Base-by-base conservation (phyloP, 2,797 vertebrate genomes). In the Limosa lapponica region DNA sequence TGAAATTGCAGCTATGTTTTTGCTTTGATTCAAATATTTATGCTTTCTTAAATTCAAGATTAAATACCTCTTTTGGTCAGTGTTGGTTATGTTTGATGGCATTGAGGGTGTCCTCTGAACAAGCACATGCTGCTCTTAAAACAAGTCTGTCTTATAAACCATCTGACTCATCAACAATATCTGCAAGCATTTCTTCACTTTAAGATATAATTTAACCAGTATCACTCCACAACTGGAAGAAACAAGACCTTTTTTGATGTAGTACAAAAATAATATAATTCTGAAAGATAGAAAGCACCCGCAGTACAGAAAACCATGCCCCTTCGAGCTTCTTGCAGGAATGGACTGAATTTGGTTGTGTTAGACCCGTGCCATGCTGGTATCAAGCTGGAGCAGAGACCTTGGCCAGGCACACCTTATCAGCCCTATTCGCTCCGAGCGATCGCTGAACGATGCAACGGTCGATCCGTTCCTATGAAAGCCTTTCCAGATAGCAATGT, bases 81-180 rank as follows among this genome's bases (percentile, higher is more conserved):
- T 30, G 51, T 66, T 86, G 77, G 67, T 46, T 79, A 46, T 28
- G 48, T 92, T 90, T 90, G 80, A 90, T 52, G 52, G 39, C 55
- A 57, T 54, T 59, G 27, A 91, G 82, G 58, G 77, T 88, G 93
- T 95, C 78, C 44, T 62, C 41, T 36, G 85, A 85, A 78, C 37
- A 90, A 92, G 71, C 55, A 59, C 84, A 94, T 15, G 59, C 77
- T 94, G 80, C 62, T 96, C 39, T 94, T 91, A 84, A 96, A 97
- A 97, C 39, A 81, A 5, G 30, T 83, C 86, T 48, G 44, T 49
- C 70, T 83, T 86, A 59, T 51, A 95, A 89, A 87, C 51, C 36
- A 80, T 87, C 22, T 71, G 88, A 85, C 51, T 92, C 70, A 92
- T 82, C 57, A 71, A 67, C 70, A 84, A 57, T 86, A 87, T 57